A percentile compares a stretch with the other conserved stretches of the same genome.
Conservation (phyloP, 2,888 invertebrate species). For the Diplolepis rosae region DNA sequence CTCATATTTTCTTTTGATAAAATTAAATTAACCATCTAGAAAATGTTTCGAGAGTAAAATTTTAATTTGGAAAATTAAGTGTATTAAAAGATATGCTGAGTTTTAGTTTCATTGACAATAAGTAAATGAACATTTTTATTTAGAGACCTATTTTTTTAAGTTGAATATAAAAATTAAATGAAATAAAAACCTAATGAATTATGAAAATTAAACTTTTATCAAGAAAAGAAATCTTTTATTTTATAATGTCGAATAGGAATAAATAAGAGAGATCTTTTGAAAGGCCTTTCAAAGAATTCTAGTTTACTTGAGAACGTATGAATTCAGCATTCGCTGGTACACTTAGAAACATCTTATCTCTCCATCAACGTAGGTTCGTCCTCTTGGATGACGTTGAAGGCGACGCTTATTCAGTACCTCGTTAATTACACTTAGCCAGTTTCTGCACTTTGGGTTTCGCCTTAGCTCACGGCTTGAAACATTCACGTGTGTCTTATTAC, state of each 20-base stretch:
- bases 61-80: no score
- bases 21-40: no score
- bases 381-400: constrained; percentile 17
- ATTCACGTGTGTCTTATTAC: constrained; percentile 28
- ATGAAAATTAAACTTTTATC: neutral
- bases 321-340: neutral
- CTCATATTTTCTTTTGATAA: no score
- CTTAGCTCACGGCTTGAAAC: constrained; percentile 14
- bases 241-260: neutral
- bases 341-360: constrained; percentile 29
- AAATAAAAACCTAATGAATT: neutral
- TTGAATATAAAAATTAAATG: no score
- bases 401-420: constrained; percentile 27
- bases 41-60: no score
- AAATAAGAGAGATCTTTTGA: neutral
- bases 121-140: no score
- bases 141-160: no score
- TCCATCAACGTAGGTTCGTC: neutral
- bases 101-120: no score
- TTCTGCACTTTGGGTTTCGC: constrained; percentile 23
- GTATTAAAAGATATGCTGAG: no score
- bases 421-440: constrained; percentile 29
- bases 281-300: neutral
- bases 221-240: neutral
- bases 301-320: neutral